These are phyloP conservation scores for Darevskia mixta DNA, from an alignment of 2,797 vertebrate species.

Conservation along the genomic window DNA sequence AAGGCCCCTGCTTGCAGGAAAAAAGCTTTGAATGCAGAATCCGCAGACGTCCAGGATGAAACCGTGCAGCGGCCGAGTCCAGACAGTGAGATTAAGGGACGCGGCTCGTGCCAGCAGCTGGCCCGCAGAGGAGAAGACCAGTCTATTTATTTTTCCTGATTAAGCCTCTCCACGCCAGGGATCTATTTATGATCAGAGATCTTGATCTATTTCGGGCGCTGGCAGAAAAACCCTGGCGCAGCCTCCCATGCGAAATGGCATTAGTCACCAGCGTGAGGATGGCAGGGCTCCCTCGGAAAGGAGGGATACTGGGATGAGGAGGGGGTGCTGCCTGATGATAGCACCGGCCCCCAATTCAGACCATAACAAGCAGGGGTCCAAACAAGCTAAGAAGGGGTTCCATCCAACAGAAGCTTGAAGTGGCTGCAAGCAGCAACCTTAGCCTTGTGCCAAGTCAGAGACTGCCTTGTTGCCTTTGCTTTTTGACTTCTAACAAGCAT, in stretches of 20 bases:
- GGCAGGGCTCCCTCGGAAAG: neutral
- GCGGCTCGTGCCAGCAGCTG: neutral
- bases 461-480: neutral
- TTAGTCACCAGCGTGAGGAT: neutral
- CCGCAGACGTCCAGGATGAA: neutral
- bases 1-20: neutral
- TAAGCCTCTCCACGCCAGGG: neutral
- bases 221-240: neutral
- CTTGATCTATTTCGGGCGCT: slow-evolving; percentile 17
- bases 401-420: too few species aligned
- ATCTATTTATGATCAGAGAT: slow-evolving; percentile 24
- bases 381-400: too few species aligned
- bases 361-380: too few species aligned
- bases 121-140: neutral
- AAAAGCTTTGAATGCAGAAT: neutral
- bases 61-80: neutral
- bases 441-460: neutral
- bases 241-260: neutral
- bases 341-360: too few species aligned
- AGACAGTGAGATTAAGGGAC: neutral
- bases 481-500: neutral
- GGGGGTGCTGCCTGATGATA: too few species aligned
- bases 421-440: neutral
- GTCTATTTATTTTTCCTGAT: slow-evolving; percentile 18
- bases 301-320: neutral